These are phyloP conservation scores for Paracentrotus lividus DNA, from an alignment of 53 echinoderm and acorn worm genomes.

Conservation along the genomic window DNA sequence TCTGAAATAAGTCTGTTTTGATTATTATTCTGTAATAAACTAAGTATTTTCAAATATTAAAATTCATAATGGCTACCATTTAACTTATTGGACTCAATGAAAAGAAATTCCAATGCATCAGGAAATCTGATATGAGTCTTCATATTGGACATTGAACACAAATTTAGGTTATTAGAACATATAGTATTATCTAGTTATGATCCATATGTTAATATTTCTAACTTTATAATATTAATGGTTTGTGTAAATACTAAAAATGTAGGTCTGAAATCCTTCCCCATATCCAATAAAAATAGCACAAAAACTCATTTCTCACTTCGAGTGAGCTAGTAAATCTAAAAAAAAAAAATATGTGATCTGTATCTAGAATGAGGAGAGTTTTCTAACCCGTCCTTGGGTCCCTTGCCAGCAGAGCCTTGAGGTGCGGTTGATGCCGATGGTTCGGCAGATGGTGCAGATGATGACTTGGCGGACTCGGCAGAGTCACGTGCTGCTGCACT, in stretches of 20 bases:
- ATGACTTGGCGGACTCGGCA: background rate
- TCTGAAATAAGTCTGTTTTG: background rate
- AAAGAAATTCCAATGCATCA: background rate
- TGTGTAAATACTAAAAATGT: too few species aligned
- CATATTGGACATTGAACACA: too few species aligned
- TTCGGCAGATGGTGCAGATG: constrained; percentile 27
- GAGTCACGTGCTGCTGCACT: constrained; percentile 57
- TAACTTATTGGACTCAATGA: too few species aligned
- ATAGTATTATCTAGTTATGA: too few species aligned
- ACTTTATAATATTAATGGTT: too few species aligned
- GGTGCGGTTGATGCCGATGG: constrained; percentile 32
- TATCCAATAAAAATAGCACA: too few species aligned
- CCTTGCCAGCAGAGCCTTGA: constrained; percentile 33
- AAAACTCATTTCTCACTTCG: too few species aligned
- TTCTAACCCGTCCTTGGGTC: constrained; percentile 58
- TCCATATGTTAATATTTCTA: too few species aligned
- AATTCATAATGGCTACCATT: too few species aligned
- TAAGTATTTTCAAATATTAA: background rate
- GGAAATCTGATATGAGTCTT: too few species aligned
- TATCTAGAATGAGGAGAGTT: background rate
- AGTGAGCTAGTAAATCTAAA: background rate
- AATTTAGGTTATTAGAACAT: too few species aligned
- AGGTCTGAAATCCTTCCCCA: too few species aligned
- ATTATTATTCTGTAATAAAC: background rate
- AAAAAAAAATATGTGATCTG: background rate